These are phyloP conservation scores for Ceramica pisi DNA, from an alignment of 2,888 invertebrate genomes.

Conservation along the genomic window DNA sequence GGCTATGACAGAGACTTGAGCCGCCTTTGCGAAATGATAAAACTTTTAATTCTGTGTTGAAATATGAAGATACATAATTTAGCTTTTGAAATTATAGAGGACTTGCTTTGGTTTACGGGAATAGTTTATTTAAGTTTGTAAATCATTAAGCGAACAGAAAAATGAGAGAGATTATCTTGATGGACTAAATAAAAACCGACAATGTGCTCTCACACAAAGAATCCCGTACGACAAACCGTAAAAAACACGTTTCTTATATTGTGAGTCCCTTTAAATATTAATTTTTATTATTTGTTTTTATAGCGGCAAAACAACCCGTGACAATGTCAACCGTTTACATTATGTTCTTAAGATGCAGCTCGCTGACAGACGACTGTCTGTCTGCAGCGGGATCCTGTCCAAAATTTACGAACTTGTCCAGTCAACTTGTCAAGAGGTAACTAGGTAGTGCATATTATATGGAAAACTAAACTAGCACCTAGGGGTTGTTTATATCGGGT, in stretches of 20 bases:
- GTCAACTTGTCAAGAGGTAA: too few species aligned
- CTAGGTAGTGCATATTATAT: background rate
- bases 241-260: too few species aligned
- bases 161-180: background rate
- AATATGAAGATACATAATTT: conserved; percentile 37
- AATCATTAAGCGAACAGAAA: background rate
- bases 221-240: too few species aligned
- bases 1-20: conserved; percentile 25
- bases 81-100: conserved; percentile 14
- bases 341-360: too few species aligned
- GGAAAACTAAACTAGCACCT: background rate
- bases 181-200: background rate
- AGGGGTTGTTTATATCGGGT: too few species aligned
- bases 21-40: conserved; percentile 42
- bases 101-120: background rate
- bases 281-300: too few species aligned
- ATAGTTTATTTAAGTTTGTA: background rate
- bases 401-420: background rate
- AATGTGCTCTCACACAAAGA: too few species aligned
- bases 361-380: too few species aligned
- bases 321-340: too few species aligned
- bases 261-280: too few species aligned
- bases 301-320: too few species aligned
- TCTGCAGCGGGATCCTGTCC: background rate
- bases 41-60: conserved; percentile 54